Conservation (phyloP, 2,113 vertebrate genomes). For the Perca schrenkii region DNA sequence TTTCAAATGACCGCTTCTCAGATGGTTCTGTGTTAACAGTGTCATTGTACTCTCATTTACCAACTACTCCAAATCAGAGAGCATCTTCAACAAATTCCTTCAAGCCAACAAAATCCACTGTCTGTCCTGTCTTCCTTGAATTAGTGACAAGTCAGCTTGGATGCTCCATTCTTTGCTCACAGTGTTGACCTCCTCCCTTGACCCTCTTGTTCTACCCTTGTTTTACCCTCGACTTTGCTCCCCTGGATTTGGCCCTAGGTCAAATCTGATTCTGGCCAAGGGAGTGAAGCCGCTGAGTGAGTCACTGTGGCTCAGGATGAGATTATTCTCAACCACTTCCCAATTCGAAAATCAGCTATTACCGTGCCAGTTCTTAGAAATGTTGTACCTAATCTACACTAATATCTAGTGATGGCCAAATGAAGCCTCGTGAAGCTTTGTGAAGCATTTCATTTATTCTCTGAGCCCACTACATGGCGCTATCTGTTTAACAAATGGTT, state of each 20-base stretch:
- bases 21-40: too few species aligned
- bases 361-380: background rate
- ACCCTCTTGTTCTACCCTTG: background rate
- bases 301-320: background rate
- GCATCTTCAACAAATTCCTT: background rate
- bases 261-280: background rate
- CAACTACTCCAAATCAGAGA: background rate
- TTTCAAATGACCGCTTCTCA: too few species aligned
- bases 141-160: conserved; percentile 10
- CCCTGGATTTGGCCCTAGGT: background rate
- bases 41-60: background rate
- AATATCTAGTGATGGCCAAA: background rate
- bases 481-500: too few species aligned
- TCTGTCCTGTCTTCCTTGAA: conserved; percentile 1
- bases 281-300: background rate
- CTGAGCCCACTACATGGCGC: too few species aligned
- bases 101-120: background rate
- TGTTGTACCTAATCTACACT: background rate
- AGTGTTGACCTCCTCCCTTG: background rate
- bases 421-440: too few species aligned
- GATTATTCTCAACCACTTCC: background rate
- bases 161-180: conserved; percentile 11
- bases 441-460: too few species aligned
- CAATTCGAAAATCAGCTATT: background rate
- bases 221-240: background rate